Evolutionary conservation across 2,113 vertebrate species (phyloP).

Genomic region (Actinemys pallida): DNA sequence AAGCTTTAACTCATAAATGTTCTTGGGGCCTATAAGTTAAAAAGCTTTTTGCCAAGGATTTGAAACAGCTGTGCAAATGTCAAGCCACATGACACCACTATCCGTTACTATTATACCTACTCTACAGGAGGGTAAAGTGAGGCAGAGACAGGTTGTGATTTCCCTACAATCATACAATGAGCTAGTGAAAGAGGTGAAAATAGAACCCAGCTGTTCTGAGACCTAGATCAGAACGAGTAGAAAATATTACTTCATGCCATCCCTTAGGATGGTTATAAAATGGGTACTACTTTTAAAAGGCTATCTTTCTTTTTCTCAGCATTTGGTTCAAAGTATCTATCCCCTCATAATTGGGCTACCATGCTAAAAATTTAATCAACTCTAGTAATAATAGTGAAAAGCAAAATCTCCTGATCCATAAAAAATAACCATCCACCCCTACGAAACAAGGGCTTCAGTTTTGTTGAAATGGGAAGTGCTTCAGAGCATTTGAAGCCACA

Average conservation of each 20-base stretch:
- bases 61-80: not conserved
- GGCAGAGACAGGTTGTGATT: not conserved
- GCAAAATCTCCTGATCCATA: constrained; percentile 2
- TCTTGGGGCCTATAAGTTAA: constrained; percentile 28
- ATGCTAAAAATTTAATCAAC: not conserved
- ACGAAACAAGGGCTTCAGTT: not conserved
- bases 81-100: not conserved
- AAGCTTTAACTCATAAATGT: not conserved
- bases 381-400: not conserved
- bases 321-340: not conserved
- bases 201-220: not conserved
- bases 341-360: not conserved
- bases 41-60: not conserved
- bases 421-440: not conserved
- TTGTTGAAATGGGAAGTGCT: not conserved
- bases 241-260: not conserved
- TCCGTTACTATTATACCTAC: not conserved
- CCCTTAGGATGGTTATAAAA: not conserved
- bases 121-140: not conserved
- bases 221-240: not conserved
- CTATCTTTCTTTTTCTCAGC: not conserved
- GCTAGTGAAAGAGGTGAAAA: not conserved
- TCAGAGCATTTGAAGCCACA: not conserved
- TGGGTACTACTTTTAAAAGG: not conserved
- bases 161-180: not conserved